These are phyloP conservation scores for Patella caerulea DNA, from an alignment of 2,888 invertebrate species.

Conservation along the genomic window DNA sequence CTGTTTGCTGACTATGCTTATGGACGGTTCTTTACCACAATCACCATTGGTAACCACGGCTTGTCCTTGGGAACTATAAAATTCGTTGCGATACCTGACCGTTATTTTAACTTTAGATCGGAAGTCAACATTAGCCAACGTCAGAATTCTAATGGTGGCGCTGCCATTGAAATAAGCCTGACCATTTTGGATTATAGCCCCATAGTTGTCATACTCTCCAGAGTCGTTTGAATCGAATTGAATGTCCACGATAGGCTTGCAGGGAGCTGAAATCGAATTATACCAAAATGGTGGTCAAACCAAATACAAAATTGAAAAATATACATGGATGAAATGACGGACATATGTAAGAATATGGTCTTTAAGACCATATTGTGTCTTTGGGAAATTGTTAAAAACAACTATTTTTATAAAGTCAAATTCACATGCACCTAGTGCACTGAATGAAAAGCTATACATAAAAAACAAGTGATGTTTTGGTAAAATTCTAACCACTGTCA, in stretches of 20 bases:
- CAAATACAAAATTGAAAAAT: no score
- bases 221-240: neutral
- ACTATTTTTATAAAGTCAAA: no score
- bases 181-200: neutral
- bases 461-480: no score
- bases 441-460: no score
- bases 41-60: neutral
- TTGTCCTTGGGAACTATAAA: neutral
- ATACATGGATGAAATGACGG: no score
- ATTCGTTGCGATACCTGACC: neutral
- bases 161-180: neutral
- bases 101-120: neutral
- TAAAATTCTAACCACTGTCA: no score
- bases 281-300: no score
- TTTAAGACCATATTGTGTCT: no score
- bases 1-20: neutral
- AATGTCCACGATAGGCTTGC: neutral
- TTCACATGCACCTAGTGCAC: no score
- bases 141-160: neutral
- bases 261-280: neutral
- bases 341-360: no score
- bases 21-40: neutral
- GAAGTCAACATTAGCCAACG: neutral
- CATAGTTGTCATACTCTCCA: neutral
- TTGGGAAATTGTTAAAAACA: no score